Percentiles rank a stretch among this genome's conserved stretches.
Conservation (phyloP, 2,888 invertebrate genomes). For the Tetrapedia diversipes region DNA sequence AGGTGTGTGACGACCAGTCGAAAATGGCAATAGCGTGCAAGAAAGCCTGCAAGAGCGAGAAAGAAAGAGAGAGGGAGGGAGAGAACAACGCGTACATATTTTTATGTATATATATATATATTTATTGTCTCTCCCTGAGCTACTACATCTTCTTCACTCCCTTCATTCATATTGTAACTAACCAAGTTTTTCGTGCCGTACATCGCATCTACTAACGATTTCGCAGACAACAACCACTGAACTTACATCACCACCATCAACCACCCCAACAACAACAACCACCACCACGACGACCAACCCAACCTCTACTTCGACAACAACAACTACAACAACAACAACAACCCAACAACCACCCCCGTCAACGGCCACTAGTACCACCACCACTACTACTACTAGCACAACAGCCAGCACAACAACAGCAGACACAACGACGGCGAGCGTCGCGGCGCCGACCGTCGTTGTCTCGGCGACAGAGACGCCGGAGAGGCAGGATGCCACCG, state of each 20-base stretch:
- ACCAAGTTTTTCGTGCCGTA: slow-evolving; percentile 78
- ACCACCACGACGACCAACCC: slow-evolving; percentile 65
- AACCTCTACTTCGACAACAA: slow-evolving; percentile 73
- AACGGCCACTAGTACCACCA: slow-evolving; percentile 52
- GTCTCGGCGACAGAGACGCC: slow-evolving; percentile 63
- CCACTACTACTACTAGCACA: slow-evolving; percentile 60
- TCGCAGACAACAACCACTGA: slow-evolving; percentile 79
- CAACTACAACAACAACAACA: slow-evolving; percentile 56
- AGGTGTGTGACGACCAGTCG: too few relatives aligned
- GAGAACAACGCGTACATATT: background rate
- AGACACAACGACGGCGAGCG: slow-evolving; percentile 54
- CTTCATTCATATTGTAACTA: slow-evolving; percentile 75
- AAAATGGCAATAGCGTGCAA: too few relatives aligned
- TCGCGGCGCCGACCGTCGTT: slow-evolving; percentile 42
- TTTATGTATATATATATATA: background rate
- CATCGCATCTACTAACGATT: slow-evolving; percentile 82
- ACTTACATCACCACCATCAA: slow-evolving; percentile 68
- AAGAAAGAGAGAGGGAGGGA: background rate
- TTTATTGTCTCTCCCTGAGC: slow-evolving; percentile 24
- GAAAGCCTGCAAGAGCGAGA: slow-evolving; percentile 44
- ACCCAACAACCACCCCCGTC: slow-evolving; percentile 59
- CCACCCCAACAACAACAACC: slow-evolving; percentile 63
- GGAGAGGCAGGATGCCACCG: slow-evolving; percentile 63
- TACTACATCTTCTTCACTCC: slow-evolving; percentile 54
- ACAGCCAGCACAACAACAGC: slow-evolving; percentile 74